Percentiles rank a stretch among this genome's conserved stretches.
These are phyloP conservation scores for Atherix ibis DNA, from an alignment of 2,888 invertebrate genomes.

Conservation along the genomic window DNA sequence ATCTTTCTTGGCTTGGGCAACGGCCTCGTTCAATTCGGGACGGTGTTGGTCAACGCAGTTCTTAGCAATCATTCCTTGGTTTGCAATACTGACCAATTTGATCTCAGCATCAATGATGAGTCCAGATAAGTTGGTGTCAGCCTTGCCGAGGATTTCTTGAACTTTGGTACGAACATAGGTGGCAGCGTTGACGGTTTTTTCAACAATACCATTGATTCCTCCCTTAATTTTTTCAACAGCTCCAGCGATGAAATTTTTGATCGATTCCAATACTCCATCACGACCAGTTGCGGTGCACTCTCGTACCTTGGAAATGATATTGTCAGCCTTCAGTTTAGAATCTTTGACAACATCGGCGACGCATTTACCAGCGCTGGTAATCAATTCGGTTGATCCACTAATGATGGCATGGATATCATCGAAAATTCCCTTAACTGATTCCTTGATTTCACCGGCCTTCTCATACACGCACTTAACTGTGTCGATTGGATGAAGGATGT, in stretches of 20 bases:
- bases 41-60: not conserved
- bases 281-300: too few relatives aligned
- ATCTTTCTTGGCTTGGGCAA: not conserved
- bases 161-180: not conserved
- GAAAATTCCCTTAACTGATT: not conserved
- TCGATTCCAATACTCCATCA: too few relatives aligned
- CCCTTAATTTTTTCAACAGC: not conserved
- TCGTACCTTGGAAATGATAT: too few relatives aligned
- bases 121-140: not conserved
- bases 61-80: slow-evolving; percentile 1
- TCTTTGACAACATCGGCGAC: too few relatives aligned
- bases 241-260: too few relatives aligned
- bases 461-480: not conserved
- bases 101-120: slow-evolving; percentile 1
- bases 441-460: not conserved
- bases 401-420: not conserved
- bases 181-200: not conserved
- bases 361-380: not conserved
- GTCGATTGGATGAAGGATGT: not conserved
- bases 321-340: too few relatives aligned
- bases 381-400: not conserved
- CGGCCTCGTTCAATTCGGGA: not conserved
- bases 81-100: not conserved
- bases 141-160: not conserved
- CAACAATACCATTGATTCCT: not conserved